A percentile compares a stretch with the other conserved stretches of the same genome.
Conservation (phyloP, 2,113 vertebrate genomes). For the Marcusenius ussheri region DNA sequence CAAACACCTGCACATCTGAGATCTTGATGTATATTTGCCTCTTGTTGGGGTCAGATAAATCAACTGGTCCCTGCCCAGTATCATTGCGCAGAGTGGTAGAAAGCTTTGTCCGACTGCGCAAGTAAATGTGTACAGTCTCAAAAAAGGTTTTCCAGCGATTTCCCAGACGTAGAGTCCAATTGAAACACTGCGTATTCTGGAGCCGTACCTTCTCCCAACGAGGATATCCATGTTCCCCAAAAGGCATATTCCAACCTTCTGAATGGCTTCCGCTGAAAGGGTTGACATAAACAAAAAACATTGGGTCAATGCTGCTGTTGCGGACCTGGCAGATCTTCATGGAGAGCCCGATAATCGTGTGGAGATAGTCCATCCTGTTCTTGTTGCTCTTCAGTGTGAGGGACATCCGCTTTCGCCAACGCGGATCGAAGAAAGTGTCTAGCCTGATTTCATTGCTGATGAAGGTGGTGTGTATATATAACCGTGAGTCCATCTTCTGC, state of each 20-base stretch:
- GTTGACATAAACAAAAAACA: constrained; percentile 97
- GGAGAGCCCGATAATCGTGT: constrained; percentile 95
- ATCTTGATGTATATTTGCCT: constrained; percentile 99
- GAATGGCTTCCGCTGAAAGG: constrained; percentile 98
- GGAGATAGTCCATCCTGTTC: constrained; percentile 97
- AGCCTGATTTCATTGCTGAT: constrained; percentile 98
- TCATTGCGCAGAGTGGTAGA: constrained; percentile 89
- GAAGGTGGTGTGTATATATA: constrained; percentile 96
- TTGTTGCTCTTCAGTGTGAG: constrained; percentile 99
- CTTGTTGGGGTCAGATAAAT: constrained; percentile 91
- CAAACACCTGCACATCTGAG: constrained; percentile 94
- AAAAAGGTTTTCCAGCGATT: constrained; percentile 99
- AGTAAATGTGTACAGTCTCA: constrained; percentile 97
- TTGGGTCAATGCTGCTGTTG: constrained; percentile 94
- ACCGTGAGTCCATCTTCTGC: constrained; percentile 96
- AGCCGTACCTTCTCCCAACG: constrained; percentile 93
- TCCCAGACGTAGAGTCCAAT: constrained; percentile 94
- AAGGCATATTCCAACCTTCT: constrained; percentile 98
- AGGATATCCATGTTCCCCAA: constrained; percentile 91
- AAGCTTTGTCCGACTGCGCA: constrained; percentile 92
- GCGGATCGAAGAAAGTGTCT: constrained; percentile 95
- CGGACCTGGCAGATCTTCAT: constrained; percentile 99
- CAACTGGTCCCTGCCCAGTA: constrained; percentile 90
- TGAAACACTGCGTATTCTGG: constrained; percentile 95
- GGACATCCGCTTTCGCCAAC: constrained; percentile 98